Base-by-base conservation (phyloP, 53 echinoderm and acorn worm species). In the Stichopus horrens region DNA sequence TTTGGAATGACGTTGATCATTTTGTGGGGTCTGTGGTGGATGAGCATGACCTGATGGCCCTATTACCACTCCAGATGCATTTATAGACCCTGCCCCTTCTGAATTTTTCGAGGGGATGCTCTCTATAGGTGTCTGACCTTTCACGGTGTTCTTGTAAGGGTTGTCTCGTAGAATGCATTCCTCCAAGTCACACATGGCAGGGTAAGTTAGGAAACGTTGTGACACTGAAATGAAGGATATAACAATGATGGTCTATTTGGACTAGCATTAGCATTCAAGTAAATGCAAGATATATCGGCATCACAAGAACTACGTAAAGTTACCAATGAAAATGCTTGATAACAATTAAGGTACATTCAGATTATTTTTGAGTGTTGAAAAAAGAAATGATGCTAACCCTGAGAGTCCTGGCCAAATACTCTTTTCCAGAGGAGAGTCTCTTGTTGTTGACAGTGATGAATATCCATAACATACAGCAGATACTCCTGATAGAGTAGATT, bases 401-500 rank as follows among this genome's bases (percentile, higher is more conserved):
- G 65, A 10, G 54, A 66, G 5, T 94, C 92, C 58, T 74, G 76
- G 23, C 88, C 96, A 88, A 94, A 88, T 52, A 96, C 81, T 11
- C 52, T 79, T 55, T 83, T 89, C 96, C 96, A 96, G 65, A 96
- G 92, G 13, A 74, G 73, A 21, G 21, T 86, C 77, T 96, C 96
- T 75, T 94, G 67, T 22, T 89, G 88, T 74, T 94, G 96, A 54
- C 88, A 91, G 57, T 57, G 66, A 54, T 96, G 91, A 9, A 94
- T 93, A 60, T 96, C 96, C 53, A 90, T 80, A 55, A 93, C 89
- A 55, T 91, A 96, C 68, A 96, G 88, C 9, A 96, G 90, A 56
- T 96, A 96, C 83, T 96, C 96, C 88, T 93, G 93, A 58, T 96
- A 96, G 53, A 96, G 82, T 5, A 96, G 89, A 84, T 96, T 95